These are phyloP conservation scores for Diplodus puntazzo DNA, from an alignment of 2,797 vertebrate genomes.

Conservation along the genomic window DNA sequence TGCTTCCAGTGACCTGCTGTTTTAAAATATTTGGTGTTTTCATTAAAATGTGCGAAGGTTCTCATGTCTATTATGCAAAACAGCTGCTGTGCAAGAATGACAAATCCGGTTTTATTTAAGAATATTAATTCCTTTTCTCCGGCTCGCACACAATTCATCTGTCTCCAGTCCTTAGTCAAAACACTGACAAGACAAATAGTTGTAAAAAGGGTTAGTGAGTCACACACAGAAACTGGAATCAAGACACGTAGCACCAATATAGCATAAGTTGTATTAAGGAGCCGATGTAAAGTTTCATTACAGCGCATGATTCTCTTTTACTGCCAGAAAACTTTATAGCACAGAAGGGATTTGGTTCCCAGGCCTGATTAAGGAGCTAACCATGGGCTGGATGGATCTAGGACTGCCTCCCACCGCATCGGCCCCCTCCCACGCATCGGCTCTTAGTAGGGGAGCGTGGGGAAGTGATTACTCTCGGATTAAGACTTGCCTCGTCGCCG, in stretches of 20 bases:
- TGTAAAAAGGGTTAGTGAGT: not conserved
- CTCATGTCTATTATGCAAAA: not conserved
- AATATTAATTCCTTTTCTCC: not conserved
- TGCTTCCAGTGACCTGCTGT: not conserved
- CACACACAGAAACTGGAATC: not conserved
- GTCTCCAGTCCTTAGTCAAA: not conserved
- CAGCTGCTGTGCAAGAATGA: not conserved
- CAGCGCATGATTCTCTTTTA: conserved; percentile 11
- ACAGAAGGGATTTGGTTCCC: conserved; percentile 42
- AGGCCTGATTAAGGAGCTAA: conserved; percentile 68
- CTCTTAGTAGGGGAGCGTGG: conserved; percentile 63
- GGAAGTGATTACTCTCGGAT: conserved; percentile 82
- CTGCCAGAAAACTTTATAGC: conserved; percentile 33
- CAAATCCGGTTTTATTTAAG: not conserved
- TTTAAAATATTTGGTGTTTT: not conserved
- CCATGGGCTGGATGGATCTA: conserved; percentile 60
- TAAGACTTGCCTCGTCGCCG: conserved; percentile 75
- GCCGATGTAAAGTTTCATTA: conserved; percentile 28
- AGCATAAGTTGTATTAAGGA: not conserved
- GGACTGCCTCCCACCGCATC: conserved; percentile 33
- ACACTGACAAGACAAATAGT: not conserved
- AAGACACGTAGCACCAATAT: not conserved
- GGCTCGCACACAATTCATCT: not conserved
- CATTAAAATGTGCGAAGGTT: not conserved
- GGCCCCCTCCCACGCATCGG: conserved; percentile 39